A percentile compares a stretch with the other conserved stretches of the same genome.
Evolutionary conservation across 2,797 vertebrate genomes (phyloP).

Genomic region (Arctocebus calabarensis): DNA sequence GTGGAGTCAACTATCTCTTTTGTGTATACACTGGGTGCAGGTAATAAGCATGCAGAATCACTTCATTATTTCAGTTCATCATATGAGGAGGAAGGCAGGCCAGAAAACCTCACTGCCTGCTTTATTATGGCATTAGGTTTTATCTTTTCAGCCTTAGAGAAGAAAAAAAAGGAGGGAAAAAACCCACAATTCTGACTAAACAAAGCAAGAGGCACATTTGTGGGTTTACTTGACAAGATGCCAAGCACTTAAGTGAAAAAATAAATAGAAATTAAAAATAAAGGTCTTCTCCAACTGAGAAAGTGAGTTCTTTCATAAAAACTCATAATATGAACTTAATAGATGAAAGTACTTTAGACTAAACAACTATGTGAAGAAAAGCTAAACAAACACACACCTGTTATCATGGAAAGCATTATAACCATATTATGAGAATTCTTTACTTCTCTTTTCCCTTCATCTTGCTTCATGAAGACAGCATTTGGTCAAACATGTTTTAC

Average conservation of each 20-base stretch:
- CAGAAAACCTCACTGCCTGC: neutral
- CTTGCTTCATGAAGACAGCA: conserved; percentile 8
- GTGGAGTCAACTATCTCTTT: neutral
- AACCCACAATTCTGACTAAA: neutral
- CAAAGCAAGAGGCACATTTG: neutral
- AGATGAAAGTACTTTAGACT: neutral
- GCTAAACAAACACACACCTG: neutral
- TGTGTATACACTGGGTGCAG: neutral
- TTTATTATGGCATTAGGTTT: neutral
- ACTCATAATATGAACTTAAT: too few species aligned
- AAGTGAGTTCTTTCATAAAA: conserved; percentile 32
- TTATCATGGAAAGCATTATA: neutral
- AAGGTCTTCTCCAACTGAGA: neutral
- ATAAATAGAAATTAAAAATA: neutral
- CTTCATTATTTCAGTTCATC: neutral
- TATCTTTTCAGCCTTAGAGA: neutral
- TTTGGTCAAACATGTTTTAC: neutral
- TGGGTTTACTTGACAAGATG: neutral
- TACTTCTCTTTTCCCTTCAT: neutral
- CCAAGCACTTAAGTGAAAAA: neutral
- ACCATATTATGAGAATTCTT: neutral
- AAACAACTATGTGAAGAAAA: neutral
- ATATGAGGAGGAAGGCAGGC: conserved; percentile 5
- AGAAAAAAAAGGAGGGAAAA: neutral
- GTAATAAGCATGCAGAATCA: neutral